A percentile compares a stretch with the other conserved stretches of the same genome.
These are phyloP conservation scores for Crenuchus spilurus DNA, from an alignment of 2,797 vertebrate genomes.

Conservation along the genomic window DNA sequence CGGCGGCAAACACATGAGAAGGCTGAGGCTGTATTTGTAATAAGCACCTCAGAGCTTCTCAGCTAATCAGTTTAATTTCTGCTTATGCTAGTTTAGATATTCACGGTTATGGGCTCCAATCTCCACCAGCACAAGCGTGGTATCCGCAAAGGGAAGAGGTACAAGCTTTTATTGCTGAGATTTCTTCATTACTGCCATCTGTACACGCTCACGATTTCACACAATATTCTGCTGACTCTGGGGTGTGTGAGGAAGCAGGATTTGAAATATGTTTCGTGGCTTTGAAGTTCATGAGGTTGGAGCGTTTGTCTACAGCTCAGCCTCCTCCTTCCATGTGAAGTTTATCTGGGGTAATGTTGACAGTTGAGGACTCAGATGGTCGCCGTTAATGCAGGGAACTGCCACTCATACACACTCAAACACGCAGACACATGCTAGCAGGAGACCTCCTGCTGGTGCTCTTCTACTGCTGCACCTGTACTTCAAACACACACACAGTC, in stretches of 20 bases:
- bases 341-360: background rate
- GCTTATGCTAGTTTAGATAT: background rate
- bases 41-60: background rate
- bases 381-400: slow-evolving; percentile 4
- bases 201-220: slow-evolving; percentile 4
- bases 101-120: background rate
- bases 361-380: slow-evolving; percentile 6
- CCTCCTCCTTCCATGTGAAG: background rate
- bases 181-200: slow-evolving; percentile 13
- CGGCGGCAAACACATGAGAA: slow-evolving; percentile 51
- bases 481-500: slow-evolving; percentile 3
- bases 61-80: background rate
- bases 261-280: slow-evolving; percentile 9
- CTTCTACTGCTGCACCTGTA: slow-evolving; percentile 1
- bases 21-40: background rate
- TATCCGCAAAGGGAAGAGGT: background rate
- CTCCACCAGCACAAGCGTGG: background rate
- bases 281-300: slow-evolving; percentile 22
- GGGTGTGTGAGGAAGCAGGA: slow-evolving; percentile 8
- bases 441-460: background rate
- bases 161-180: slow-evolving; percentile 11
- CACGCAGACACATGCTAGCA: background rate
- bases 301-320: background rate
- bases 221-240: slow-evolving; percentile 11
- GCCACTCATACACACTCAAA: slow-evolving; percentile 9